phyloP scores from a whole-genome alignment of 2,113 vertebrate genomes.

The Sprattus sprattus region DNA sequence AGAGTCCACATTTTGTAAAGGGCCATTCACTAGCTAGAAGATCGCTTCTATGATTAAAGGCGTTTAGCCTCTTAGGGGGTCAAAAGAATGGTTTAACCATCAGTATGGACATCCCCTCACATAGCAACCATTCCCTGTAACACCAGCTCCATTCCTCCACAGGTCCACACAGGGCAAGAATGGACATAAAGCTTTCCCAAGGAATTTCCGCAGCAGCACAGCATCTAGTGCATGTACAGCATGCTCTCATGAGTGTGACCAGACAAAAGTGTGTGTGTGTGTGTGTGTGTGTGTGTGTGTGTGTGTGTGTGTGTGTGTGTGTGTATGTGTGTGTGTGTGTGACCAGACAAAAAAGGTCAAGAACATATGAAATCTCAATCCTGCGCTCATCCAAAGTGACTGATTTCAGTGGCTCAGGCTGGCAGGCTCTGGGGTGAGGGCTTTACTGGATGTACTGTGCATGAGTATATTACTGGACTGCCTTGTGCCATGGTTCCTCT shows the following conservation, averaged over 20 bases:
- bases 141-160: not conserved
- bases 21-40: not conserved
- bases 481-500: not conserved
- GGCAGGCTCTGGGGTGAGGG: not conserved
- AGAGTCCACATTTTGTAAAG: not conserved
- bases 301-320: no score
- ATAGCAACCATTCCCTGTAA: not conserved
- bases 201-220: not conserved
- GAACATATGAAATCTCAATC: not conserved
- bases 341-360: not conserved
- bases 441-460: not conserved
- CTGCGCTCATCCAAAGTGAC: not conserved
- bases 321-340: no score
- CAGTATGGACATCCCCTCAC: not conserved
- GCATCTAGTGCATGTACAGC: not conserved
- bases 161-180: not conserved
- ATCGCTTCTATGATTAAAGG: not conserved
- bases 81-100: not conserved
- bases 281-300: no score
- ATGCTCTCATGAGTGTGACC: not conserved
- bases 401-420: not conserved
- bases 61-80: not conserved
- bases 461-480: not conserved
- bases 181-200: not conserved
- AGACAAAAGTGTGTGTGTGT: no score